Conservation (phyloP, 2,113 vertebrate species). For the Corythornis madagascariensis region DNA sequence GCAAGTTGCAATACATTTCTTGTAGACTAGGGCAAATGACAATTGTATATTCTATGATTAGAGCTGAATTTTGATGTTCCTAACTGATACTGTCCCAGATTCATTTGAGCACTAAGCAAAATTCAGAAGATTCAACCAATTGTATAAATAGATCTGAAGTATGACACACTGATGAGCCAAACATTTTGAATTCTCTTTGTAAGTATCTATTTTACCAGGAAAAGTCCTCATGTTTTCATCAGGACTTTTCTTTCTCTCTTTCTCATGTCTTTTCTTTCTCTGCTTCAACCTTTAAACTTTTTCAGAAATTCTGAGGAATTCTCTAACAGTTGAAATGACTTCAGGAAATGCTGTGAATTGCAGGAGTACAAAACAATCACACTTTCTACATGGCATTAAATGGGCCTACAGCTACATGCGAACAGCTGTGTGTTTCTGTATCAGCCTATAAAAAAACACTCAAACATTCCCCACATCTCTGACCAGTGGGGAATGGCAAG, state of each 20-base stretch:
- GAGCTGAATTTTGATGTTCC: background rate
- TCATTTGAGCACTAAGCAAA: background rate
- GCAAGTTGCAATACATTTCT: background rate
- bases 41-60: background rate
- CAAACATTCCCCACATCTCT: background rate
- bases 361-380: background rate
- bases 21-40: background rate
- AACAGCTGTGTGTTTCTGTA: background rate
- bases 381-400: background rate
- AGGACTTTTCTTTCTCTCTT: background rate
- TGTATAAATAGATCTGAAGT: background rate
- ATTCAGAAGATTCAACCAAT: background rate
- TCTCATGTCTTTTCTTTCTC: background rate
- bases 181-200: background rate
- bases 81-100: background rate
- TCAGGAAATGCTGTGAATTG: background rate
- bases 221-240: background rate
- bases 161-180: rapidly evolving
- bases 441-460: background rate
- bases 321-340: background rate
- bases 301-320: background rate
- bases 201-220: background rate
- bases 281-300: background rate
- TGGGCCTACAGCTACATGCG: background rate
- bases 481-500: background rate